These are phyloP conservation scores for Omphaloscelis lunosa DNA, from an alignment of 2,888 invertebrate genomes.

Conservation along the genomic window DNA sequence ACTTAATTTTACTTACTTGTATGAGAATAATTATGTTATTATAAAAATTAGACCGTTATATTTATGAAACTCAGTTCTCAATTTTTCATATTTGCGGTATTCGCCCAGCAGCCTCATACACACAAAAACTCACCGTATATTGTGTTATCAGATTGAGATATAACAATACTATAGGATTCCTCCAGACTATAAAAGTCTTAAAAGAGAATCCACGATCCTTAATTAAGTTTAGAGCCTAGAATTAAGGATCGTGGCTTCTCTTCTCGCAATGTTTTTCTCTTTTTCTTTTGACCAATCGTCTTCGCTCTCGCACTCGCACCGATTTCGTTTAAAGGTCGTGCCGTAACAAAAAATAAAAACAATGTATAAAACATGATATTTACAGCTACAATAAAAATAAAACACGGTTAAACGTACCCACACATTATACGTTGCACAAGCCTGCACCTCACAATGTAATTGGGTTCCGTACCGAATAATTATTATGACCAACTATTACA, in stretches of 20 bases:
- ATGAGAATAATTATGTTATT: background rate
- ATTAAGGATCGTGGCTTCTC: no score
- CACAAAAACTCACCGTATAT: background rate
- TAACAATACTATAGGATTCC: background rate
- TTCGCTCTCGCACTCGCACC: background rate
- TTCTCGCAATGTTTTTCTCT: no score
- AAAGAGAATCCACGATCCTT: background rate
- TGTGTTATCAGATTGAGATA: background rate
- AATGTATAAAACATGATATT: background rate
- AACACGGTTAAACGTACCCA: background rate
- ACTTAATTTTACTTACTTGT: background rate
- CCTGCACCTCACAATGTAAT: background rate
- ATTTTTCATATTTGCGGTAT: background rate
- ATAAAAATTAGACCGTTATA: background rate
- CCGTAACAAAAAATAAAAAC: background rate
- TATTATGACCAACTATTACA: background rate
- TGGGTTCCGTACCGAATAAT: background rate
- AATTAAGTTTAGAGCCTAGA: no score
- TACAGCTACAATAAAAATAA: background rate
- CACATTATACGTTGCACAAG: background rate
- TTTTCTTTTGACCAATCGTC: no score
- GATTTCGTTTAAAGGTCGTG: background rate
- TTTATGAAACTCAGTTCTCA: background rate
- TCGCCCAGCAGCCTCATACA: background rate
- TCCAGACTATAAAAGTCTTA: background rate